These are phyloP conservation scores for Leistus spinibarbis DNA, from an alignment of 2,888 invertebrate species.

Conservation along the genomic window DNA sequence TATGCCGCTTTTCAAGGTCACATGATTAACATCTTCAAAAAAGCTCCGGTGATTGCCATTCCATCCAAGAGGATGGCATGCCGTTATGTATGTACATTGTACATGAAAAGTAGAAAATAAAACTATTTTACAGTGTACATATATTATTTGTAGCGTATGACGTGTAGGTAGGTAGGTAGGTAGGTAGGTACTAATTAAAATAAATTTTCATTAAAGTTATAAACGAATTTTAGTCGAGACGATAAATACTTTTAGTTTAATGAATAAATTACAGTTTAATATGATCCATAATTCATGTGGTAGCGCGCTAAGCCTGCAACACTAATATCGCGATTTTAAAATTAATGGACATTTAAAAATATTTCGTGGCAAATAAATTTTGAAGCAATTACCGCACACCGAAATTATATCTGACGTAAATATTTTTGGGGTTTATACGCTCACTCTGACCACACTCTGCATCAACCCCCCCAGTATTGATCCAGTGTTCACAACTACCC, in stretches of 20 bases:
- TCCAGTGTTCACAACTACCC: neutral
- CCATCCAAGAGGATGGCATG: too few relatives aligned
- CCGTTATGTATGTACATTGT: too few relatives aligned
- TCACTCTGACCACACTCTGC: neutral
- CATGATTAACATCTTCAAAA: too few relatives aligned
- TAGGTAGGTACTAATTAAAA: too few relatives aligned
- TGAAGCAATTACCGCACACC: neutral
- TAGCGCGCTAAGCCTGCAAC: neutral
- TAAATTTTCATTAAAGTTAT: too few relatives aligned
- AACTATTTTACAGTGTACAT: too few relatives aligned
- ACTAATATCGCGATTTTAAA: neutral
- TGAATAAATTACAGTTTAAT: neutral
- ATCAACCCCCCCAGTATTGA: constrained; percentile 1
- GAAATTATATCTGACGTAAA: neutral
- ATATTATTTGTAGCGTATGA: too few relatives aligned
- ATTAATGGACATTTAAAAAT: neutral
- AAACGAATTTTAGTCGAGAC: too few relatives aligned
- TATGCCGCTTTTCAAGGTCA: too few relatives aligned
- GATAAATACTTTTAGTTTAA: neutral
- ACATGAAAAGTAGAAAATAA: too few relatives aligned
- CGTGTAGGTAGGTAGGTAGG: too few relatives aligned
- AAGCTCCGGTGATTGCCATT: too few relatives aligned
- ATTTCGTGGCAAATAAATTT: neutral
- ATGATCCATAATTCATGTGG: neutral
- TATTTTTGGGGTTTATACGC: neutral